A percentile compares a stretch with the other conserved stretches of the same genome.
Evolutionary conservation across 2,797 vertebrate genomes (phyloP).

Genomic region (Sebastes iracundus): DNA sequence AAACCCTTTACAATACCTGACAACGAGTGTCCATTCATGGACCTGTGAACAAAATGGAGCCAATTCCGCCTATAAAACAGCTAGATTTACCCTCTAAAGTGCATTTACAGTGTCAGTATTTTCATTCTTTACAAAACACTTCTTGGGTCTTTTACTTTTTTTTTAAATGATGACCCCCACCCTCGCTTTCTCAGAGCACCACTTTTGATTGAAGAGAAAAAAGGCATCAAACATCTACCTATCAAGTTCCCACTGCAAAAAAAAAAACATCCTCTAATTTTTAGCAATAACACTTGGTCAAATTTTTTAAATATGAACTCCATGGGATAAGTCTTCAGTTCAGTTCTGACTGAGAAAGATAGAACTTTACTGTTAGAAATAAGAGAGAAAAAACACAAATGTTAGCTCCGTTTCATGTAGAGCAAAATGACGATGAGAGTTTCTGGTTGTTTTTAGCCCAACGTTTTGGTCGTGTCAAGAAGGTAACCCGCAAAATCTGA

Average conservation of each 20-base stretch:
- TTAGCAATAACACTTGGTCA: constrained; percentile 46
- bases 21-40: constrained; percentile 49
- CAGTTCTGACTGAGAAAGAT: constrained; percentile 25
- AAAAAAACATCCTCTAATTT: constrained; percentile 13
- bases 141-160: constrained; percentile 34
- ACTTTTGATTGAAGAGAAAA: constrained; percentile 70
- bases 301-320: constrained; percentile 25
- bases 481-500: background rate
- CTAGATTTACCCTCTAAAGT: constrained; percentile 85
- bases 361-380: constrained; percentile 25
- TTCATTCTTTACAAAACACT: constrained; percentile 75
- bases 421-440: constrained; percentile 24
- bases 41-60: constrained; percentile 63
- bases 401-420: constrained; percentile 34
- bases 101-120: constrained; percentile 87
- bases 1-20: constrained; percentile 76
- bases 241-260: constrained; percentile 56
- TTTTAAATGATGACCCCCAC: constrained; percentile 20
- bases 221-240: constrained; percentile 66
- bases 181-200: constrained; percentile 63
- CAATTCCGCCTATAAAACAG: constrained; percentile 73
- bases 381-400: background rate
- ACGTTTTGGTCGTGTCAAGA: background rate
- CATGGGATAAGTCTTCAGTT: constrained; percentile 21
- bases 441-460: constrained; percentile 26